phyloP scores from a whole-genome alignment of 2,113 vertebrate species.

The Panurus biarmicus region DNA sequence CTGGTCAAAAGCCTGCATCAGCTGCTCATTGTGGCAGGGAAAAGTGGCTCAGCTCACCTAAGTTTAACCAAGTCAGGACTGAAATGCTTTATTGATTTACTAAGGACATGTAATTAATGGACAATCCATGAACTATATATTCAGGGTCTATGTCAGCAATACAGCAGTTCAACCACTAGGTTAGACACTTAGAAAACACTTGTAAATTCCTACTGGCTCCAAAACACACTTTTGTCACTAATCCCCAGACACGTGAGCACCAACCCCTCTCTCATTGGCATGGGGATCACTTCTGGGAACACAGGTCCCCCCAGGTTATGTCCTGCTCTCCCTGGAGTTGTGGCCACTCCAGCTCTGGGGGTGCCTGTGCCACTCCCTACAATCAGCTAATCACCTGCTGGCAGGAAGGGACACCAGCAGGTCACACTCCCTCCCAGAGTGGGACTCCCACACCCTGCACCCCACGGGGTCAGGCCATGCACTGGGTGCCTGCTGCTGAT shows the following conservation, averaged over 20 bases:
- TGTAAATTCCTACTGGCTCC: not conserved
- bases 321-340: not conserved
- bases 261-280: not conserved
- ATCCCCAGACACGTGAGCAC: fast-evolving
- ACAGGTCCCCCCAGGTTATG: fast-evolving
- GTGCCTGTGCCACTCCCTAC: fast-evolving
- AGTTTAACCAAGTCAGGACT: not conserved
- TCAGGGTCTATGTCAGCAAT: not conserved
- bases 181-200: not conserved
- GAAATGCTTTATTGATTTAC: not conserved
- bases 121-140: not conserved
- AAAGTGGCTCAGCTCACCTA: not conserved
- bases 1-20: not conserved
- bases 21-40: not conserved
- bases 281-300: not conserved
- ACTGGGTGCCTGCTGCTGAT: fast-evolving
- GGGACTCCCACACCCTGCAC: not conserved
- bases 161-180: not conserved
- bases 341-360: not conserved
- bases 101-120: not conserved
- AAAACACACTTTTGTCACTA: not conserved
- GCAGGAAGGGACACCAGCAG: not conserved
- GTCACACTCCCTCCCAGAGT: not conserved
- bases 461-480: fast-evolving
- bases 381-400: not conserved